A percentile compares a stretch with the other conserved stretches of the same genome.
Conservation (phyloP, 2,113 vertebrate species). For the Plestiodon gilberti region DNA sequence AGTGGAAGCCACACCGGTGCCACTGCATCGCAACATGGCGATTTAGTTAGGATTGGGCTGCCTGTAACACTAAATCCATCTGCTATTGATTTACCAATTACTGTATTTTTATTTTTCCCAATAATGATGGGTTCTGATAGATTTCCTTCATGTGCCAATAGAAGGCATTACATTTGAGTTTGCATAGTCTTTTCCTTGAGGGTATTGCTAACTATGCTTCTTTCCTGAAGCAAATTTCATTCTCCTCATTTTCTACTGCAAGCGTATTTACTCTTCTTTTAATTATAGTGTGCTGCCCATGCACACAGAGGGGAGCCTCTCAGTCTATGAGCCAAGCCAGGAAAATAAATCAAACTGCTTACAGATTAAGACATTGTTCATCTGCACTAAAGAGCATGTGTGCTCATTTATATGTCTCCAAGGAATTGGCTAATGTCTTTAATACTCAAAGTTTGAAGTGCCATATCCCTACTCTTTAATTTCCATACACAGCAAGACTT, state of each 20-base stretch:
- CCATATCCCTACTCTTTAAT: not conserved
- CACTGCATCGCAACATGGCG: not conserved
- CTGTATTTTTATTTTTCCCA: no score
- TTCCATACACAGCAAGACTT: not conserved
- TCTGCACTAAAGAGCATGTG: not conserved
- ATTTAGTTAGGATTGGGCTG: no score
- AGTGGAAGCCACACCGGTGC: no score
- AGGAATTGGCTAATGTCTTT: not conserved
- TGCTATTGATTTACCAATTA: no score
- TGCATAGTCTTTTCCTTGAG: not conserved
- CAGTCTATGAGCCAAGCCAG: not conserved
- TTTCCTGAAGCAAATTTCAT: constrained; percentile 5
- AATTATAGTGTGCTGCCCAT: constrained; percentile 2
- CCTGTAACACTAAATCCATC: no score
- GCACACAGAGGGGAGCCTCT: not conserved
- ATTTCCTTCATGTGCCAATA: no score
- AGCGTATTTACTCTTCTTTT: not conserved
- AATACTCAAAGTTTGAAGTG: not conserved
- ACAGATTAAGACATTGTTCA: not conserved
- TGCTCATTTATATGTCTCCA: constrained; percentile 9
- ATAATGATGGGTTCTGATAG: no score
- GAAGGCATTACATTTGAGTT: not conserved
- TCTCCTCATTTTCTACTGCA: not conserved
- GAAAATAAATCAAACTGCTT: constrained; percentile 6
- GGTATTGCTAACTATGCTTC: not conserved